Evolutionary conservation across 2,888 invertebrate genomes (phyloP).

Genomic region (Philaethria dido): DNA sequence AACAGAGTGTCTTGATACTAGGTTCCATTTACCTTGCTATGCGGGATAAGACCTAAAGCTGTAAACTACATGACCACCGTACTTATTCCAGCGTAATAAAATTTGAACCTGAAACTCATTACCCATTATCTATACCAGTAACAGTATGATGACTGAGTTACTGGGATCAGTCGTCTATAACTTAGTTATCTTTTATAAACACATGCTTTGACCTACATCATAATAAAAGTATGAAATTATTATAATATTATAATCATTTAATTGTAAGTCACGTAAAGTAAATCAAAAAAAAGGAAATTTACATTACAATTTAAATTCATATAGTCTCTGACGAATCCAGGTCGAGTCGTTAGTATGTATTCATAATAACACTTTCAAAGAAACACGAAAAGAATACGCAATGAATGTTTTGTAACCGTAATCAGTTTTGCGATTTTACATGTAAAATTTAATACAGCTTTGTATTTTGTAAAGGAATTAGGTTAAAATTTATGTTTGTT

Average conservation of each 20-base stretch:
- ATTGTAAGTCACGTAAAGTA: slow-evolving; percentile 2
- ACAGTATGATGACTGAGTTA: too few relatives aligned
- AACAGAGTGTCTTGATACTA: too few relatives aligned
- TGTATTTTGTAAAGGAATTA: background rate
- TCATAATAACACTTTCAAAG: slow-evolving; percentile 30
- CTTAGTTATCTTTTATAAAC: too few relatives aligned
- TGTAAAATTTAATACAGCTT: slow-evolving; percentile 22
- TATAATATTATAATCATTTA: background rate
- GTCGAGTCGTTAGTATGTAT: slow-evolving; percentile 30
- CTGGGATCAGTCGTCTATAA: too few relatives aligned
- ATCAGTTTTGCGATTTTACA: slow-evolving; percentile 28
- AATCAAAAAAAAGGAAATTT: slow-evolving; percentile 16
- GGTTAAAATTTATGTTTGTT: background rate
- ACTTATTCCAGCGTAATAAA: too few relatives aligned
- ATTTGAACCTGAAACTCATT: too few relatives aligned
- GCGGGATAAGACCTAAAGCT: too few relatives aligned
- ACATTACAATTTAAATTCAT: slow-evolving; percentile 5
- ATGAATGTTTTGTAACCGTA: slow-evolving; percentile 32
- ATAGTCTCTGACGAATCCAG: slow-evolving; percentile 22
- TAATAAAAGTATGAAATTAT: background rate
- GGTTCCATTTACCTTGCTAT: too few relatives aligned
- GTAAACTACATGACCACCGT: too few relatives aligned
- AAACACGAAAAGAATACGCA: slow-evolving; percentile 27
- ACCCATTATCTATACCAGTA: too few relatives aligned
- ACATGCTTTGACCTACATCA: background rate